Base-by-base conservation (phyloP, 2,113 vertebrate genomes). In the Polyodon spathula region DNA sequence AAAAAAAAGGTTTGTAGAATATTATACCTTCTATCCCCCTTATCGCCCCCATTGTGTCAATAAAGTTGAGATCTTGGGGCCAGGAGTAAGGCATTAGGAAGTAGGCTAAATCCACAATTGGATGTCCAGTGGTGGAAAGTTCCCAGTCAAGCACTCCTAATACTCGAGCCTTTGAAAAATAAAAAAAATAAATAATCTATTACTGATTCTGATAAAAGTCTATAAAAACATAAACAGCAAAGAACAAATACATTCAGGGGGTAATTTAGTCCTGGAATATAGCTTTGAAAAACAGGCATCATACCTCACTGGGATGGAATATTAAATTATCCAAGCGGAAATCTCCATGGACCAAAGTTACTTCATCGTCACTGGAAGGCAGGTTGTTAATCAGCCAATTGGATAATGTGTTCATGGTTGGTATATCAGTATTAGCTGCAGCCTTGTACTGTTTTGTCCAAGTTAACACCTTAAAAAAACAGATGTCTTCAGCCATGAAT, bases 81-180 rank as follows among this genome's bases (percentile, higher is more conserved):
- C 79, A 89, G 65, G 88, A 89, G 70, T 81, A 81, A 68, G 84
- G 86, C 38, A 84, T 16, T 40, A 79, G 71, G 58, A 89, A 75
- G 59, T 93, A 87, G 8, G 90, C 89, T 53, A 98, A 68, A 70
- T 98, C 95, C 58, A 81, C 82, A 59, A 90, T 62, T n/a, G 92
- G 90, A 68, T 96, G 91, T 6, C 94, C 94, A 39, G 86, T 76
- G 65, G 94, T 97, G 6, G 95, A 96, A 64, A 97, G 87, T 62
- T 97, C 94, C 94, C 94, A 97, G 72, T 97, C 94, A 71, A 98
- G 67, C 10, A 95, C 85, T 1, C 94, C 94, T 14, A 93, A 66
- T 52, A 97, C 88, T 60, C 89, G 87, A 37, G 90, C 84, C 94
- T 82, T 44, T 62, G 74, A 15, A 59, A 76, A 71, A 81, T 4